phyloP scores from a whole-genome alignment of 2,113 vertebrate genomes.

The Hemiscyllium ocellatum region DNA sequence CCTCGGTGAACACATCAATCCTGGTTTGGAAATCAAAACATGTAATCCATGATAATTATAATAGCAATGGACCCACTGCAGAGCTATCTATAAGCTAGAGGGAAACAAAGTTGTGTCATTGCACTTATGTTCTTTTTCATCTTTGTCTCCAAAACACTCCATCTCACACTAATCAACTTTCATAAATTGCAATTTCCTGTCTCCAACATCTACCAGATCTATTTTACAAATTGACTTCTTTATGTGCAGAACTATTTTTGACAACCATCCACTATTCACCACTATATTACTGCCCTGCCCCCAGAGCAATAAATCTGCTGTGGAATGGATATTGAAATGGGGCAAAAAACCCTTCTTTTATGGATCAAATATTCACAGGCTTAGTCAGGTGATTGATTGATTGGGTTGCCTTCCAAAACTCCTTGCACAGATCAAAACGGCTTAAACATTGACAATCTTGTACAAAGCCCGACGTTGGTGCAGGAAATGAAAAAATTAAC shows the following conservation, averaged over 20 bases:
- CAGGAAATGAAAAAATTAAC: not conserved
- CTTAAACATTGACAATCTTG: not conserved
- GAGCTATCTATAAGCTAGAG: too few relatives aligned
- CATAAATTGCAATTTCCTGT: not conserved
- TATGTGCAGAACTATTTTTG: not conserved
- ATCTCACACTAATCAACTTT: too few relatives aligned
- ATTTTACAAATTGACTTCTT: not conserved
- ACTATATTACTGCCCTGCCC: not conserved
- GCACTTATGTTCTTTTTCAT: too few relatives aligned
- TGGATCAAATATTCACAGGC: not conserved
- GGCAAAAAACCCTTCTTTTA: not conserved
- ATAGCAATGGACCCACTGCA: too few relatives aligned
- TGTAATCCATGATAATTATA: too few relatives aligned
- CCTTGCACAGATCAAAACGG: not conserved
- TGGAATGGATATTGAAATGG: not conserved
- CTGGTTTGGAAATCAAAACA: too few relatives aligned
- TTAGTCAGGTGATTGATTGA: not conserved
- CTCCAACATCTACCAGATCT: not conserved
- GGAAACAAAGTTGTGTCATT: too few relatives aligned
- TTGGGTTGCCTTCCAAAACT: not conserved
- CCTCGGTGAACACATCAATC: too few relatives aligned
- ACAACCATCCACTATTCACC: not conserved
- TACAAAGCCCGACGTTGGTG: not conserved
- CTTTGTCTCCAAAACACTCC: too few relatives aligned
- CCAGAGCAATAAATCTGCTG: not conserved